phyloP scores from a whole-genome alignment of 2,797 vertebrate genomes.

The Poeciliopsis gracilis region DNA sequence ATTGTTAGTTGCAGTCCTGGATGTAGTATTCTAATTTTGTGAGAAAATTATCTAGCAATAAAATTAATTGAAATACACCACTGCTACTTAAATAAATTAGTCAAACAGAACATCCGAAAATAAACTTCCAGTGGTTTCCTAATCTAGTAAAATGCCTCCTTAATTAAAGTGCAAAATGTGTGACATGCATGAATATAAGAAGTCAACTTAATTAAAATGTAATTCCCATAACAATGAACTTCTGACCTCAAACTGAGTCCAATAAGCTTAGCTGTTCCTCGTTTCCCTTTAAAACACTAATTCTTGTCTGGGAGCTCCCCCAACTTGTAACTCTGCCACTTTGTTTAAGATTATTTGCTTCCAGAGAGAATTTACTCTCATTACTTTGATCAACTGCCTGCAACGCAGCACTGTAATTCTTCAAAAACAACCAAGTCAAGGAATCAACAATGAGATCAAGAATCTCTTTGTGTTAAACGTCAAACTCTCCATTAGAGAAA shows the following conservation, averaged over 20 bases:
- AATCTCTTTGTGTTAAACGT: neutral
- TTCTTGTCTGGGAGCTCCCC: conserved; percentile 17
- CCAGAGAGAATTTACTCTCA: neutral
- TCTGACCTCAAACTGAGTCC: conserved; percentile 15
- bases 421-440: neutral
- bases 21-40: neutral
- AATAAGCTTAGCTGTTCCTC: neutral
- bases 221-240: neutral
- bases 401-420: neutral
- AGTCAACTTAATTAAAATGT: conserved; percentile 18
- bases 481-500: neutral
- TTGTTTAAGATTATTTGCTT: conserved; percentile 20
- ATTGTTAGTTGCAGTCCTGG: too few species aligned
- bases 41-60: neutral
- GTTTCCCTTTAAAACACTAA: conserved; percentile 14
- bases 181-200: conserved; percentile 2
- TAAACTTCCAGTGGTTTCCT: neutral
- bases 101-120: neutral
- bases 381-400: neutral
- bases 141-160: neutral
- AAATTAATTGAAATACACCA: neutral
- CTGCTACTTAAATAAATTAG: neutral
- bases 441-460: neutral
- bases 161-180: neutral
- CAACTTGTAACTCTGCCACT: conserved; percentile 3